A percentile compares a stretch with the other conserved stretches of the same genome.
phyloP scores from a whole-genome alignment of 2,113 vertebrate genomes.

The Hyperopisus bebe region DNA sequence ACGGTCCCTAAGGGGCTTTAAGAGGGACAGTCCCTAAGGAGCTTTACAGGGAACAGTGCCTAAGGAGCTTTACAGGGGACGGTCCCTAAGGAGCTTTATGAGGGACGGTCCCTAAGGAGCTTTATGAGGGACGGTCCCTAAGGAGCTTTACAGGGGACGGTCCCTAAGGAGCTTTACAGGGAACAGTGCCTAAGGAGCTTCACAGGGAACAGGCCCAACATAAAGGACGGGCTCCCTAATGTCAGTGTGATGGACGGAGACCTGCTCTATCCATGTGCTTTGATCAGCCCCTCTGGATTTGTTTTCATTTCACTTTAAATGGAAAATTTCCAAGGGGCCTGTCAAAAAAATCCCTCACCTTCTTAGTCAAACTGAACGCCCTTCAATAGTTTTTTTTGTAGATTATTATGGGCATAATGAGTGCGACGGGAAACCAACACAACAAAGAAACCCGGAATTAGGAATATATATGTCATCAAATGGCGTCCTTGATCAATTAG shows the following conservation, averaged over 20 bases:
- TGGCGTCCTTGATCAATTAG: constrained; percentile 45
- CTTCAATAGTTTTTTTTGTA: background rate
- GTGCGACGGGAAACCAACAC: background rate
- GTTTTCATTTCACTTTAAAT: background rate
- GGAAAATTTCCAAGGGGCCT: background rate
- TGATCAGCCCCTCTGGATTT: background rate
- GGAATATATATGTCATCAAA: constrained; percentile 28
- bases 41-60: background rate
- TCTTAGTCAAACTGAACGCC: background rate
- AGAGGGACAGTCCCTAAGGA: too few species aligned
- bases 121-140: background rate
- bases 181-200: background rate
- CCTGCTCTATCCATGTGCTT: background rate
- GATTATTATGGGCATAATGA: background rate
- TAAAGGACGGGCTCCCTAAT: background rate
- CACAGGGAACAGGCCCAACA: background rate
- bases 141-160: background rate
- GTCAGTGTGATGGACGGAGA: background rate
- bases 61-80: too few species aligned
- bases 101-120: too few species aligned
- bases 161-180: background rate
- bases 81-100: too few species aligned
- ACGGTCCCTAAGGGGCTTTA: background rate
- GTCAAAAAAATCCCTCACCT: background rate
- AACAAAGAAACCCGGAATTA: constrained; percentile 30